Percentiles rank a stretch among this genome's conserved stretches.
Evolutionary conservation across 2,888 invertebrate genomes (phyloP).

Genomic region (Hoplodrina blanda): DNA sequence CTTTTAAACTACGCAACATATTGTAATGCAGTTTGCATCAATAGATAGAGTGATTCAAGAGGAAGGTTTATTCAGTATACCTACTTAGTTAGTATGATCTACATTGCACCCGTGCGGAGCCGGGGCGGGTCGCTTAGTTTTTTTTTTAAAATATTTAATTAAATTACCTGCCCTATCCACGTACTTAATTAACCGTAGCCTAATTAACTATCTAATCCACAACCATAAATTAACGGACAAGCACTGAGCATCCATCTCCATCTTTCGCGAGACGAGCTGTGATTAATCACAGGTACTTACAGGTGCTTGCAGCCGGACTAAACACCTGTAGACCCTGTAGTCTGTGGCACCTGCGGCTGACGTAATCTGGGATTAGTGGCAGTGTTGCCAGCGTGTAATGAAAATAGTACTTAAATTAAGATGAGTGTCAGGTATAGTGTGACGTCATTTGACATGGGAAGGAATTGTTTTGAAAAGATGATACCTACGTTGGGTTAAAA

Average conservation of each 20-base stretch:
- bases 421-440: background rate
- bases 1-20: no score
- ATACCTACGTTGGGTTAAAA: no score
- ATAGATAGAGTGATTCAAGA: no score
- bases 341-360: constrained; percentile 15
- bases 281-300: constrained; percentile 31
- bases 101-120: no score
- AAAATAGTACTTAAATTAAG: background rate
- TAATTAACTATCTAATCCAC: background rate
- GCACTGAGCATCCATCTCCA: constrained; percentile 34
- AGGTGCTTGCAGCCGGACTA: background rate
- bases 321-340: constrained; percentile 18
- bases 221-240: constrained; percentile 13
- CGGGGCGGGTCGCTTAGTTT: no score
- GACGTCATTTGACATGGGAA: background rate
- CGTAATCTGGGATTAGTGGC: constrained; percentile 24
- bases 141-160: background rate
- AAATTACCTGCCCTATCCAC: background rate
- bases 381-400: constrained; percentile 10
- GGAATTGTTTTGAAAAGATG: background rate
- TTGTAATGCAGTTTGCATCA: no score
- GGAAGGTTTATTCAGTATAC: no score
- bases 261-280: constrained; percentile 18
- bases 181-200: background rate
- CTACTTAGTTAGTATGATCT: no score